Evolutionary conservation across 1,140 invertebrate species (phyloP).

Genomic region (Thalassaphorura encarpata): DNA sequence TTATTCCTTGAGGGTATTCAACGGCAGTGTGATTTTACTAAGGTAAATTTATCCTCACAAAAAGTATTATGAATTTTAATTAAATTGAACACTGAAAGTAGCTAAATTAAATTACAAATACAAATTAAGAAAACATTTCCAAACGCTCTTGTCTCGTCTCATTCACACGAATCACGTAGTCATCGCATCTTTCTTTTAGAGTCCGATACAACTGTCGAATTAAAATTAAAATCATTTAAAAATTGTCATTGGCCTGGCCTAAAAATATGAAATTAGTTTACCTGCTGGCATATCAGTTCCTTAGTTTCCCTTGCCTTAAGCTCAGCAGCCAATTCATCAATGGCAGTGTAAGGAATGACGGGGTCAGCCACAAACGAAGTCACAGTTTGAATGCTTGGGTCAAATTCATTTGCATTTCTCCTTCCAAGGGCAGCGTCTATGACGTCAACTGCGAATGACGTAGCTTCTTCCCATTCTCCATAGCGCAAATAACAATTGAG

Average conservation of each 20-base stretch:
- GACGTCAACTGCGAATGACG: conserved; percentile 13
- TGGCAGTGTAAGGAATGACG: conserved; percentile 20
- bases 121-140: neutral
- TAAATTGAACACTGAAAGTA: too few species aligned
- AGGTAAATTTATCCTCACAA: too few species aligned
- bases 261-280: too few species aligned
- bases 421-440: conserved; percentile 26
- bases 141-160: conserved; percentile 1
- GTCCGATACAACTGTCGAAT: neutral
- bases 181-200: neutral
- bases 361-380: conserved; percentile 16
- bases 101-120: too few species aligned
- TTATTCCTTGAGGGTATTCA: too few species aligned
- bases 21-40: too few species aligned
- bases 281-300: too few species aligned
- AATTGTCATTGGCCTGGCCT: too few species aligned
- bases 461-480: conserved; percentile 26
- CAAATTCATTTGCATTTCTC: conserved; percentile 16
- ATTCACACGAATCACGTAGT: conserved; percentile 1
- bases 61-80: too few species aligned
- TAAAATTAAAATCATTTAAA: too few species aligned
- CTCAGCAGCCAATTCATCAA: conserved; percentile 15
- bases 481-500: conserved; percentile 24
- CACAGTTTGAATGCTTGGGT: conserved; percentile 20
- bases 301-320: conserved; percentile 1